Evolutionary conservation across 2,113 vertebrate genomes (phyloP), one percentile per base, ranked within the genome.

Genomic region (Cololabis saira): DNA sequence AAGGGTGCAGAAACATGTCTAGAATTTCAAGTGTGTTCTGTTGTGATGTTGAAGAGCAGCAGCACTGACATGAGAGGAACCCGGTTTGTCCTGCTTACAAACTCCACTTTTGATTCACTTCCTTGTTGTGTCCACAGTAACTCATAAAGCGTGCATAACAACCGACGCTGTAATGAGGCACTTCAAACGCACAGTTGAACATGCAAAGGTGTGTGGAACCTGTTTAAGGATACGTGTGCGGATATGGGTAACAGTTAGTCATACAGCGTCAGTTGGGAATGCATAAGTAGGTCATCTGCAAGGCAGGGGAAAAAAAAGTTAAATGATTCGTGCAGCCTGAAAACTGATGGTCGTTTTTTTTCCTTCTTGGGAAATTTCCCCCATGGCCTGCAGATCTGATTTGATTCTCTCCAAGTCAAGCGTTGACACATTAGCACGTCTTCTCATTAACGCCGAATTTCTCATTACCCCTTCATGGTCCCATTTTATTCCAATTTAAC

Each of bases 1-100:
- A 93, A 94, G 90, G 81, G 57, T 61, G 77, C 74, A 3, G 72
- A 56, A 4, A 71, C 81, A 78, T 59, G 92, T 87, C 71, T 80
- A 63, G 91, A 90, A 93, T 93, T 90, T 86, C 87, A 92, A 93
- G 81, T 79, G 78, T 72, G 82, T 86, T 87, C 88, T 89, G 89
- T 91, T 88, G 87, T 91, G 84, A 90, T 88, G 87, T 86, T 91
- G 85, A 85, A 85, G 88, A 91, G 89, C 81, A 86, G 83, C 74
- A 58, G 67, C 75, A 62, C 86, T 84, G 87, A 89, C 88, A 82
- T 76, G 74, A 82, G 83, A 90, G 87, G 82, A 89, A 91, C 82
- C 78, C 52, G 49, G 47, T 76, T 71, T 86, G 81, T 85, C 85
- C 80, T 85, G 72, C 71, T 81, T 71, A 83, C 80, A 89, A 80